Evolutionary conservation across 2,888 invertebrate genomes (phyloP).

Genomic region (Lasioglossum zephyrum): DNA sequence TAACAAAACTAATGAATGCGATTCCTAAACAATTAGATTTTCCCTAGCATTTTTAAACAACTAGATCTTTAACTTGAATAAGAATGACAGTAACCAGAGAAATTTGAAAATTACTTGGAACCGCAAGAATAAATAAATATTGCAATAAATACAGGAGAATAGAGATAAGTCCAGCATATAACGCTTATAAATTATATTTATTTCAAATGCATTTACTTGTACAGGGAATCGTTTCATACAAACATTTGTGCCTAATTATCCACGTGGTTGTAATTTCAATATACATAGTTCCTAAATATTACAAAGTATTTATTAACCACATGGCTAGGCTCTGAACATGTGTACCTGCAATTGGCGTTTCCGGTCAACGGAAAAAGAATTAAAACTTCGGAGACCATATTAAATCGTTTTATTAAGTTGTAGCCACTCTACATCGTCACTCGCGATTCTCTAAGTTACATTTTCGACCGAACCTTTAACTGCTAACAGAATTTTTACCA

Average conservation of each 20-base stretch:
- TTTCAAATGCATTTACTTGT: constrained; percentile 56
- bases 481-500: constrained; percentile 26
- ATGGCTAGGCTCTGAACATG: constrained; percentile 43
- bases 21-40: too few relatives aligned
- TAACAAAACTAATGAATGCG: too few relatives aligned
- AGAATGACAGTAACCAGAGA: too few relatives aligned
- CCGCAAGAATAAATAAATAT: neutral
- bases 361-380: constrained; percentile 55
- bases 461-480: constrained; percentile 31
- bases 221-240: constrained; percentile 55
- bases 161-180: neutral
- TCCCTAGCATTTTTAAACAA: too few relatives aligned
- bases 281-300: constrained; percentile 33
- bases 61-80: too few relatives aligned
- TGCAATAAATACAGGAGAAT: neutral
- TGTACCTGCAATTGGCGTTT: constrained; percentile 60
- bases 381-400: constrained; percentile 35
- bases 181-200: constrained; percentile 53
- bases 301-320: constrained; percentile 55
- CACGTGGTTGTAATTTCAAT: constrained; percentile 35
- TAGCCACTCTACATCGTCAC: constrained; percentile 27
- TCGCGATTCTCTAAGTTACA: constrained; percentile 29
- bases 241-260: constrained; percentile 60
- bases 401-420: constrained; percentile 32
- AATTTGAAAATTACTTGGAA: neutral